phyloP scores from a whole-genome alignment of 2,797 vertebrate genomes.

The Premnoplex brunnescens region DNA sequence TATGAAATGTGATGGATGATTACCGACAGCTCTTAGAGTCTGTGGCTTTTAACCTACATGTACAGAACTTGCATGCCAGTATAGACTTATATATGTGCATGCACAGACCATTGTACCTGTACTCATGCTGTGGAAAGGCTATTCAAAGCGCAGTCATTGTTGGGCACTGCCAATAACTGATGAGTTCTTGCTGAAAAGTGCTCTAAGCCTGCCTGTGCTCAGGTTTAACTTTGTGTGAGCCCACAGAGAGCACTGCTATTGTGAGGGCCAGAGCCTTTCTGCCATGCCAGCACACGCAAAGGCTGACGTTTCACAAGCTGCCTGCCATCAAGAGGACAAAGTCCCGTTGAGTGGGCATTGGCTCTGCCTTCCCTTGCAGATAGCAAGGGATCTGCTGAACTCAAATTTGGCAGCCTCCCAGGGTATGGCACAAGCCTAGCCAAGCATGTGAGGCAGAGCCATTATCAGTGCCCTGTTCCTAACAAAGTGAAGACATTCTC shows the following conservation, averaged over 20 bases:
- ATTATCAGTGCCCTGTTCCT: slow-evolving; percentile 7
- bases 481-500: slow-evolving; percentile 43
- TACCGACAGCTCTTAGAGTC: background rate
- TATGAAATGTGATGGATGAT: background rate
- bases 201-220: background rate
- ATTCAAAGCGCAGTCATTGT: fast-evolving
- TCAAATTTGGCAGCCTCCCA: slow-evolving; percentile 54
- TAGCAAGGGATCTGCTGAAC: slow-evolving; percentile 46
- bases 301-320: slow-evolving; percentile 23
- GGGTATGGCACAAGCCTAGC: slow-evolving; percentile 32
- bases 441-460: slow-evolving; percentile 39
- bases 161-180: background rate
- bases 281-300: background rate
- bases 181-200: background rate
- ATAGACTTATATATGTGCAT: fast-evolving
- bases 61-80: background rate
- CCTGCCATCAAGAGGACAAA: slow-evolving; percentile 39
- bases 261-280: slow-evolving; percentile 15
- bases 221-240: background rate
- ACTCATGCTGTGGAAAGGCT: background rate
- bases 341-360: slow-evolving; percentile 44
- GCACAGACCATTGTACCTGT: fast-evolving
- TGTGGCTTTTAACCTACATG: background rate
- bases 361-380: slow-evolving; percentile 43
- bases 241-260: background rate